A percentile compares a stretch with the other conserved stretches of the same genome.
These are phyloP conservation scores for Odontomachus brunneus DNA, from an alignment of 1,140 invertebrate species.

Conservation along the genomic window DNA sequence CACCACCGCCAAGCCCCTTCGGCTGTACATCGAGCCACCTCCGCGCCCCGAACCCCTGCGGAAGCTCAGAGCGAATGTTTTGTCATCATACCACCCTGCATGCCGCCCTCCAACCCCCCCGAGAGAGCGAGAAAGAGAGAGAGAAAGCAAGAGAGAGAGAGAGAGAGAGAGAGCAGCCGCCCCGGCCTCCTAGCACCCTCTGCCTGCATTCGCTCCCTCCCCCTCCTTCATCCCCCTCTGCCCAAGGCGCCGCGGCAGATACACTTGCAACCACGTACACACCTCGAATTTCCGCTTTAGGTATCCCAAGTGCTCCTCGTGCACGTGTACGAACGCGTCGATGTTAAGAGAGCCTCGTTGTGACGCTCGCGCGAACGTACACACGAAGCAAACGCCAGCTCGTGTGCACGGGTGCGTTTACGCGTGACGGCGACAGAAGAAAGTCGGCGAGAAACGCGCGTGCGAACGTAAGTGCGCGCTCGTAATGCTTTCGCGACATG, in stretches of 20 bases:
- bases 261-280: constrained; percentile 81
- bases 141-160: no score
- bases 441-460: constrained; percentile 33
- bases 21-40: constrained; percentile 57
- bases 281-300: constrained; percentile 81
- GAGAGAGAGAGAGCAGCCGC: constrained; percentile 22
- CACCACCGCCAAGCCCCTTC: constrained; percentile 31
- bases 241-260: constrained; percentile 76
- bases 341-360: constrained; percentile 34
- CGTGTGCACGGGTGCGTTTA: not conserved
- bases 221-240: constrained; percentile 36
- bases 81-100: constrained; percentile 79
- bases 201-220: not conserved
- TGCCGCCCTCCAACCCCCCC: constrained; percentile 63
- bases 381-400: not conserved
- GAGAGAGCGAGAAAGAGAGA: not conserved
- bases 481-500: constrained; percentile 6
- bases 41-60: constrained; percentile 69
- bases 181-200: constrained; percentile 48
- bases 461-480: constrained; percentile 2
- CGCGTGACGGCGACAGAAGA: constrained; percentile 18
- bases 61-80: constrained; percentile 81
- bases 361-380: not conserved
- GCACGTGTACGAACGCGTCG: constrained; percentile 51
- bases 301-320: constrained; percentile 73